Conservation (phyloP, 2,797 vertebrate genomes). For the Sebastes itinus region DNA sequence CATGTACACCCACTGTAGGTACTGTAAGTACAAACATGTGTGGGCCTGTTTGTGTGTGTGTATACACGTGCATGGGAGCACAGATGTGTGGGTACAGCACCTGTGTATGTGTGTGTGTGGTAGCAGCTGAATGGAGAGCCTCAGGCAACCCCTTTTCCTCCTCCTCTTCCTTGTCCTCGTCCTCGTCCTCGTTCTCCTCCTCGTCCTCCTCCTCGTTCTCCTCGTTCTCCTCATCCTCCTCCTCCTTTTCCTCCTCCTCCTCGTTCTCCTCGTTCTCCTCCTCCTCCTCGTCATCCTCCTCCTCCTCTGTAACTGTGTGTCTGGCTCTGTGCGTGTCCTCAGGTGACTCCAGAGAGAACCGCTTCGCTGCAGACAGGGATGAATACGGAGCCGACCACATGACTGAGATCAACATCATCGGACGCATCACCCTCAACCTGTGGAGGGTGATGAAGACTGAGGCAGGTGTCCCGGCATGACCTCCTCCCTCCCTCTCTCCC, state of each 20-base stretch:
- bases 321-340: slow-evolving; percentile 47
- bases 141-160: neutral
- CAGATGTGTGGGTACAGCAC: neutral
- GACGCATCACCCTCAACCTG: slow-evolving; percentile 92
- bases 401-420: slow-evolving; percentile 94
- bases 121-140: slow-evolving; percentile 22
- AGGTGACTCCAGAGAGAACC: slow-evolving; percentile 94
- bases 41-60: neutral
- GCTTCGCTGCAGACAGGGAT: slow-evolving; percentile 89
- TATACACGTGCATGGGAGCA: neutral
- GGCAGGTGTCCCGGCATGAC: slow-evolving; percentile 76
- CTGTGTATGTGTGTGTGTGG: neutral
- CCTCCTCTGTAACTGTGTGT: slow-evolving; percentile 29
- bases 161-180: accelerated
- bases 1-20: no score
- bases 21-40: no score
- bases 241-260: accelerated
- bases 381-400: slow-evolving; percentile 95
- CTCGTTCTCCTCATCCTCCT: accelerated
- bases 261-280: no score
- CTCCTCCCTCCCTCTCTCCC: neutral
- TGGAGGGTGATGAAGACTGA: slow-evolving; percentile 99
- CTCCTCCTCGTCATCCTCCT: neutral
- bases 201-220: no score
- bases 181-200: accelerated